These are phyloP conservation scores for Anniella stebbinsi DNA, from an alignment of 2,797 vertebrate species.

Conservation along the genomic window DNA sequence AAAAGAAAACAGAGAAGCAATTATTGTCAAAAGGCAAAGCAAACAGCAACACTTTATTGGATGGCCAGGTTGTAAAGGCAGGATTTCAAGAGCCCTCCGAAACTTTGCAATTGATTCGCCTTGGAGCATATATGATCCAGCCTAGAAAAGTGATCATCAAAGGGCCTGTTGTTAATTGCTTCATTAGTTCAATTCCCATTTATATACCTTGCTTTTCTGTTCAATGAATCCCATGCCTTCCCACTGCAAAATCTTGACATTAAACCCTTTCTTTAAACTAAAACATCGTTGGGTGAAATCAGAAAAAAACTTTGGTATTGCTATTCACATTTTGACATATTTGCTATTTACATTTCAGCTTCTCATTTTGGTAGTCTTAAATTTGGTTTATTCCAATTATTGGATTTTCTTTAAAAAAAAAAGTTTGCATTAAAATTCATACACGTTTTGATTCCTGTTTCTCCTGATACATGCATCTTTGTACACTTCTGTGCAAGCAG, in stretches of 20 bases:
- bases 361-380: too few relatives aligned
- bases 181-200: background rate
- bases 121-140: background rate
- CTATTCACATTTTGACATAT: background rate
- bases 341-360: too few relatives aligned
- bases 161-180: background rate
- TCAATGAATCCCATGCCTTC: background rate
- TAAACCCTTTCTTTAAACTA: background rate
- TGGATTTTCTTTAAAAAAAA: too few relatives aligned
- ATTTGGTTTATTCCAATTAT: too few relatives aligned
- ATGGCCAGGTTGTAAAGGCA: background rate
- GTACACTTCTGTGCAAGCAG: too few relatives aligned
- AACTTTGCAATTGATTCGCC: too few relatives aligned
- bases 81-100: background rate
- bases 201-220: background rate
- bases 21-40: background rate
- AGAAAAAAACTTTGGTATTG: background rate
- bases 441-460: too few relatives aligned
- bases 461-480: too few relatives aligned
- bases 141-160: background rate
- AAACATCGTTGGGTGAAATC: background rate
- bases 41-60: too few relatives aligned
- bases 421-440: too few relatives aligned
- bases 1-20: background rate
- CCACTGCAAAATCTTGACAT: background rate